These are phyloP conservation scores for Sinopyrophorus schimmeli DNA, from an alignment of 2,888 invertebrate species.

Conservation along the genomic window DNA sequence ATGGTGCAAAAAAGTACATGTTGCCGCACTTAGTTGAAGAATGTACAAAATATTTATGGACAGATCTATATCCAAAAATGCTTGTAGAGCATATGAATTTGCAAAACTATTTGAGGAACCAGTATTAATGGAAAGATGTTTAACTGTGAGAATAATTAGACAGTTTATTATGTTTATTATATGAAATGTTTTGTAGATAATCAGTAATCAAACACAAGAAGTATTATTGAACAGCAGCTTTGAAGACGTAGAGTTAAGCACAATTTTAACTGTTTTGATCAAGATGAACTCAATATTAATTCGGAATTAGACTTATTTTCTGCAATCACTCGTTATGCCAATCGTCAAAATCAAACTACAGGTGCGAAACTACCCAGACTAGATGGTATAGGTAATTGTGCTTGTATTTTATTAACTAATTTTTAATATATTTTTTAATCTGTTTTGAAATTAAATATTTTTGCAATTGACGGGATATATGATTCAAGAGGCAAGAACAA, in stretches of 20 bases:
- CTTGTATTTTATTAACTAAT: constrained; percentile 38
- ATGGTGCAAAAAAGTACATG: constrained; percentile 88
- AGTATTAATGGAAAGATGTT: constrained; percentile 77
- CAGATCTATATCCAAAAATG: constrained; percentile 78
- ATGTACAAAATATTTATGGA: constrained; percentile 84
- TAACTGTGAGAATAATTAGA: constrained; percentile 60
- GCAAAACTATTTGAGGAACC: constrained; percentile 84
- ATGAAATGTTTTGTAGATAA: constrained; percentile 61
- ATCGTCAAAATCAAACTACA: constrained; percentile 60
- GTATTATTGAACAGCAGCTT: constrained; percentile 76
- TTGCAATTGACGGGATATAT: no score
- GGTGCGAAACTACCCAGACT: constrained; percentile 57
- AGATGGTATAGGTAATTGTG: constrained; percentile 54
- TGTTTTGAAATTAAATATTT: no score
- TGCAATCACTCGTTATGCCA: constrained; percentile 70
- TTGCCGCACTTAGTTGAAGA: constrained; percentile 80
- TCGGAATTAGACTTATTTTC: constrained; percentile 79
- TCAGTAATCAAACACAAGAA: constrained; percentile 74
- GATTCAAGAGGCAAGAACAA: no score
- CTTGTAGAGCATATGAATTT: constrained; percentile 84
- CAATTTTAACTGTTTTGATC: constrained; percentile 76
- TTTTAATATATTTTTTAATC: constrained; percentile 16
- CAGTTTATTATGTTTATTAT: constrained; percentile 11
- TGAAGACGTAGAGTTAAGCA: constrained; percentile 75
- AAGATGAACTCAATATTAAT: constrained; percentile 71